Conservation (phyloP, 2,113 vertebrate genomes). For the Oncorhynchus masou region DNA sequence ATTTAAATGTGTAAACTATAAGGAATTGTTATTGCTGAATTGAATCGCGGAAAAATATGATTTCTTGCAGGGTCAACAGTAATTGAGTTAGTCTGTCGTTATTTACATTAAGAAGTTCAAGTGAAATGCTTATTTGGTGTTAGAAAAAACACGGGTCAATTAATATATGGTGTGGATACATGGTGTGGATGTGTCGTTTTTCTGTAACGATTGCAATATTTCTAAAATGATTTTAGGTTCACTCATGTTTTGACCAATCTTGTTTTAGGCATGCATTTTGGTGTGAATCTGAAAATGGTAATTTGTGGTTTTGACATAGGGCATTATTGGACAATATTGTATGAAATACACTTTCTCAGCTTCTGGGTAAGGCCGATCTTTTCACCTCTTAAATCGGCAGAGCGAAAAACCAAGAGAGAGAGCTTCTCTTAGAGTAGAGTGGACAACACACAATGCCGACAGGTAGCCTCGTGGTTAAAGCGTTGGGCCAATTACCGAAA, state of each 20-base stretch:
- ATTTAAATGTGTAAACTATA: too few species aligned
- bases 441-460: not conserved
- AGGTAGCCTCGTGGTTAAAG: too few species aligned
- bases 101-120: not conserved
- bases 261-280: not conserved
- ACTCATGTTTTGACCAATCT: not conserved
- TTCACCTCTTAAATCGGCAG: too few species aligned
- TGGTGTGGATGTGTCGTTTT: not conserved
- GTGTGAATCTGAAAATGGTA: not conserved
- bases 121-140: not conserved
- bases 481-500: too few species aligned
- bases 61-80: not conserved
- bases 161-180: not conserved
- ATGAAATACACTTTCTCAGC: not conserved
- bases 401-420: not conserved
- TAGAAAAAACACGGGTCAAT: not conserved
- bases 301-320: not conserved
- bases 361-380: too few species aligned
- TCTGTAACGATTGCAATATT: not conserved
- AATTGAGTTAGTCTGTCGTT: not conserved
- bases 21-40: too few species aligned
- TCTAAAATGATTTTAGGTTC: not conserved
- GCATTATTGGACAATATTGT: not conserved
- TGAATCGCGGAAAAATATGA: too few species aligned
- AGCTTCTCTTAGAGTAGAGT: not conserved